Evolutionary conservation across 92 coral and sea anemone species (phyloP).

Genomic region (Actinostola sp.): DNA sequence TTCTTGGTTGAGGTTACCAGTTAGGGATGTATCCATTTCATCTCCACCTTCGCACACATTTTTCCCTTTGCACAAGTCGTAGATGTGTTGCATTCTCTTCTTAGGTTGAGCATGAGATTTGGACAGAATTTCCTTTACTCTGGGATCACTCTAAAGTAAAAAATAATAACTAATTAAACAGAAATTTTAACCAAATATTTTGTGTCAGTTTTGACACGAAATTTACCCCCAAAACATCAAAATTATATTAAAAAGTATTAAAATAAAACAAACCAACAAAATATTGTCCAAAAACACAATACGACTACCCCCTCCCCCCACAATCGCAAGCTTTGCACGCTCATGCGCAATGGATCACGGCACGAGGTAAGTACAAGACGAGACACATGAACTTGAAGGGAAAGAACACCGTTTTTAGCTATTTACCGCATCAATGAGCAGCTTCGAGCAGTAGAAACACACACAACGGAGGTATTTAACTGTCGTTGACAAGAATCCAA

Average conservation of each 20-base stretch:
- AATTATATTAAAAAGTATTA: not conserved
- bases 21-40: slow-evolving; percentile 79
- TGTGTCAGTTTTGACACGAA: too few species aligned
- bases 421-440: slow-evolving; percentile 93
- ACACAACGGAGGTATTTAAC: slow-evolving; percentile 91
- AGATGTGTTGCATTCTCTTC: slow-evolving; percentile 88
- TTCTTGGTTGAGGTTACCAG: slow-evolving; percentile 48
- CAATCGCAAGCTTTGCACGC: slow-evolving; percentile 7
- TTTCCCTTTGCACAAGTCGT: slow-evolving; percentile 96
- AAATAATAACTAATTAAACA: too few species aligned
- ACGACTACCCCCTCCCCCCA: slow-evolving; percentile 34
- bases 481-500: slow-evolving; percentile 83
- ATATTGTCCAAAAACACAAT: not conserved
- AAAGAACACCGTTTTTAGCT: slow-evolving; percentile 7
- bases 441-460: slow-evolving; percentile 98
- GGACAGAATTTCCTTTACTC: slow-evolving; percentile 83
- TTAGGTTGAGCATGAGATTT: slow-evolving; percentile 83
- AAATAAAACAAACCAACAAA: not conserved
- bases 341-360: slow-evolving; percentile 39
- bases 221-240: too few species aligned
- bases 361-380: slow-evolving; percentile 19
- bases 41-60: slow-evolving; percentile 97
- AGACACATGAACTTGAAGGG: slow-evolving; percentile 6
- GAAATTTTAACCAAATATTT: too few species aligned
- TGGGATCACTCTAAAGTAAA: slow-evolving; percentile 88